Base-by-base conservation (phyloP, 2,888 invertebrate genomes). In the Acleris sparsana region DNA sequence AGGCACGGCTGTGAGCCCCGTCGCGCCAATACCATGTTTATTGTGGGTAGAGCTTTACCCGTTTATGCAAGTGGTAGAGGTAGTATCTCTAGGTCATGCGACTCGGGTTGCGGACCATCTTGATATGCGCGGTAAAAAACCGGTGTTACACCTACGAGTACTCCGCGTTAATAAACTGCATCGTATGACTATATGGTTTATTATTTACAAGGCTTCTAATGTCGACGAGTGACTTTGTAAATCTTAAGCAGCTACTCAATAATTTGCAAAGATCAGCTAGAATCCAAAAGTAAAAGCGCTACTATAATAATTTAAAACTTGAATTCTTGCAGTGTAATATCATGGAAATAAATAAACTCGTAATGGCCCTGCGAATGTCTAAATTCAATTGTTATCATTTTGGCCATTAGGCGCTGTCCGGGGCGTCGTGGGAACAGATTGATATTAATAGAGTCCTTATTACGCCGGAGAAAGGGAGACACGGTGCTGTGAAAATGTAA, bases 381-480 rank as follows among this genome's bases (percentile, higher is more conserved):
- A 65, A 69, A 63, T 65, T 68, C 22, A 55, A 65, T 63, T 78
- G 80, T 78, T 83, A 82, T 85, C 84, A 83, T 81, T 81, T 80
- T 70, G 69, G 73, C 80, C 84, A 83, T 86, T 86, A 85, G 75
- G 77, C 73, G 80, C 76, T 78, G 78, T 81, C 85, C 81, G 83
- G 83, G 85, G 83, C 84, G 83, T 77, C 75, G 71, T 73, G 73
- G 79, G 76, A 80, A 80, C 77, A 80, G 84, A 92, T 89, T 89
- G 89, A 89, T 85, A 91, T 84, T 87, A 89, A 90, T 89, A 86
- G n/a, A n/a, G 89, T 84, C 68, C 57, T 63, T 70, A 67, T 57
- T 62, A 63, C 43, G 51, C 39, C 33, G 33, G 25, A 53, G 51
- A 53, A 65, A 55, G 55, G 53, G 68, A 65, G 53, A 55, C 29